Percentiles rank a stretch among this genome's conserved stretches.
Conservation (phyloP, 2,797 vertebrate species). For the Oreochromis mossambicus region DNA sequence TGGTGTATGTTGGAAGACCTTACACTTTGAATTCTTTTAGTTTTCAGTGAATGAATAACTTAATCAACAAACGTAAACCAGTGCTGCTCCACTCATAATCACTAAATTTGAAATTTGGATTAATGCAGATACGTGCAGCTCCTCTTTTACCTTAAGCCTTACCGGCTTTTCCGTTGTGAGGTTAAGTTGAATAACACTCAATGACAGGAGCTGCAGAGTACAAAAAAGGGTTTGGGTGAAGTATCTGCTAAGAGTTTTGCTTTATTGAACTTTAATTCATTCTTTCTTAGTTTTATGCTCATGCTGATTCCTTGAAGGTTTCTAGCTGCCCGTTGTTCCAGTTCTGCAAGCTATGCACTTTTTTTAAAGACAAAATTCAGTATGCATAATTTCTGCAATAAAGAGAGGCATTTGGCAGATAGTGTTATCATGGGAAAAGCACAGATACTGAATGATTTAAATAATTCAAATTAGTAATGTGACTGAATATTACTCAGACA, state of each 20-base stretch:
- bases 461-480: constrained; percentile 11
- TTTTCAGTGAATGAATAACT: not conserved
- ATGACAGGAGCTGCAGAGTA: not conserved
- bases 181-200: not conserved
- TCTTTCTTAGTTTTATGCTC: not conserved
- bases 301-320: not conserved
- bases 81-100: not conserved
- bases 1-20: not conserved
- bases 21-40: not conserved
- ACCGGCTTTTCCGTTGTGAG: not conserved
- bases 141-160: not conserved
- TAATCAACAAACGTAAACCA: not conserved
- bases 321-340: not conserved
- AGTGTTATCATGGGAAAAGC: constrained; percentile 19
- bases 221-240: not conserved
- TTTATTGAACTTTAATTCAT: not conserved
- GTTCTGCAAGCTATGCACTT: not conserved
- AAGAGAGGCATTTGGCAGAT: constrained; percentile 17
- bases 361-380: not conserved
- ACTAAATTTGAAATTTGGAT: not conserved
- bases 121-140: not conserved
- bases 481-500: not conserved
- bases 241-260: not conserved
- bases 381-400: not conserved
- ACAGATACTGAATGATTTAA: constrained; percentile 9